Evolutionary conservation across 2,113 vertebrate genomes (phyloP).

Genomic region (Rhynchopsitta pachyrhyncha): DNA sequence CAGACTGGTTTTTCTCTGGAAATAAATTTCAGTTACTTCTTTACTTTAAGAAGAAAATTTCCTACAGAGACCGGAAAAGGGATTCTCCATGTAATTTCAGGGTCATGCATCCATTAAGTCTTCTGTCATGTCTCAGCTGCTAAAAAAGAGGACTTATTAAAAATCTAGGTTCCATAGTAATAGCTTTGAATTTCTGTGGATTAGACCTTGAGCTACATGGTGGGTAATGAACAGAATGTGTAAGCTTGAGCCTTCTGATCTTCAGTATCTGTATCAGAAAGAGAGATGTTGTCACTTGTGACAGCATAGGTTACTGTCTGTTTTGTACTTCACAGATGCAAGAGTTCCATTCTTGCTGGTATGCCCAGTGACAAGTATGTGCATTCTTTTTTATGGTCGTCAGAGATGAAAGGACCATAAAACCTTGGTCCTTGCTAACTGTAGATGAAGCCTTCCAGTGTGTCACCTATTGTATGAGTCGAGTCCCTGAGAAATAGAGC

Average conservation of each 20-base stretch:
- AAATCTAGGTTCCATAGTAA: background rate
- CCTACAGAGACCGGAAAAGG: background rate
- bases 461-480: background rate
- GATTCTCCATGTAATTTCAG: background rate
- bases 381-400: background rate
- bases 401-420: background rate
- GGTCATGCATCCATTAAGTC: background rate
- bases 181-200: background rate
- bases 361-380: background rate
- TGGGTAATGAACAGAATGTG: background rate
- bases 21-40: background rate
- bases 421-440: rapidly evolving
- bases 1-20: background rate
- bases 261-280: background rate
- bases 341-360: background rate
- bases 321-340: background rate
- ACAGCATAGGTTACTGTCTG: background rate
- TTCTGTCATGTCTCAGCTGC: background rate
- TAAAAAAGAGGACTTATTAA: background rate
- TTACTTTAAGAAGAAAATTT: background rate
- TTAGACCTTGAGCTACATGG: background rate
- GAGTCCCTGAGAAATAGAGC: background rate
- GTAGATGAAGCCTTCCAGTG: background rate
- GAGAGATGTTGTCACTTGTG: background rate
- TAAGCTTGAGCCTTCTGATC: background rate